phyloP scores from a whole-genome alignment of 1,140 invertebrate species.

The Sitophilus oryzae region DNA sequence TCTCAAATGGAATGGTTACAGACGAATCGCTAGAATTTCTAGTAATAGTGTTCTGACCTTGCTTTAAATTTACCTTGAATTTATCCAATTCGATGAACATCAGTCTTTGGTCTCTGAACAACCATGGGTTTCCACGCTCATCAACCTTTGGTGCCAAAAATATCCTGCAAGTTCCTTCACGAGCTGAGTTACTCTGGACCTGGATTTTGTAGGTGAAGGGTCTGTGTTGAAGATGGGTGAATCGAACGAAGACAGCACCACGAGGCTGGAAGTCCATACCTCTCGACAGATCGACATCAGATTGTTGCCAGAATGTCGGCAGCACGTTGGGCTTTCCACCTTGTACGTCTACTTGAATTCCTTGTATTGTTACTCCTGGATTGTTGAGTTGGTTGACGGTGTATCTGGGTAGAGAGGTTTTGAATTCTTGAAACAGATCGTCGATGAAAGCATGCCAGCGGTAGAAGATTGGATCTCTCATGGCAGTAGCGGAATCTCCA shows the following conservation, averaged over 20 bases:
- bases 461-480: constrained; percentile 82
- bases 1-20: constrained; percentile 67
- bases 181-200: constrained; percentile 39
- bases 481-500: constrained; percentile 59
- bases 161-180: constrained; percentile 63
- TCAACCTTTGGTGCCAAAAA: constrained; percentile 67
- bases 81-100: constrained; percentile 76
- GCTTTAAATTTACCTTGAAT: constrained; percentile 55
- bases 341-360: constrained; percentile 47
- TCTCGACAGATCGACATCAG: constrained; percentile 63
- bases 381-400: constrained; percentile 56
- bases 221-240: constrained; percentile 69
- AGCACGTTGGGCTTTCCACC: constrained; percentile 51
- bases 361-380: constrained; percentile 53
- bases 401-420: constrained; percentile 61
- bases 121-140: constrained; percentile 57
- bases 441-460: constrained; percentile 77
- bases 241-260: constrained; percentile 60
- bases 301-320: constrained; percentile 67
- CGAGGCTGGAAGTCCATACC: constrained; percentile 71
- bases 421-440: constrained; percentile 62
- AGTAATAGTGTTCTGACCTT: constrained; percentile 57
- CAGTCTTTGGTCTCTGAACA: constrained; percentile 57
- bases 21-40: constrained; percentile 58
- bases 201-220: constrained; percentile 60